A percentile compares a stretch with the other conserved stretches of the same genome.
phyloP scores from a whole-genome alignment of 2,113 vertebrate species.

The Dasyornis broadbenti region DNA sequence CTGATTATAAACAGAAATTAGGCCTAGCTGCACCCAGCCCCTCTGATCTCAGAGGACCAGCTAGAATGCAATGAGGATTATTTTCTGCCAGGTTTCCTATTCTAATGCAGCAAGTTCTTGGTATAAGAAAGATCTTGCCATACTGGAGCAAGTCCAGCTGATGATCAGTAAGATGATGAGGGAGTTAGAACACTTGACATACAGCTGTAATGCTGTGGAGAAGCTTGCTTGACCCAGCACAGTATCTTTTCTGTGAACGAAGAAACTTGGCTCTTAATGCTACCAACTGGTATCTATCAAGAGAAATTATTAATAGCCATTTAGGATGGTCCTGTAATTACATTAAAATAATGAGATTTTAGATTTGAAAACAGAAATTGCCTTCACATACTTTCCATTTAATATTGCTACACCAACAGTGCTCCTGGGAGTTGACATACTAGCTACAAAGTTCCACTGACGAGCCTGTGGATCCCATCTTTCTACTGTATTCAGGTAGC shows the following conservation, averaged over 20 bases:
- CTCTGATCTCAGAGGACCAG: neutral
- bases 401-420: constrained; percentile 96
- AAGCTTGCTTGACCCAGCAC: neutral
- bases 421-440: constrained; percentile 95
- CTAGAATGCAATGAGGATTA: neutral
- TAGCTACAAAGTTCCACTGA: constrained; percentile 97
- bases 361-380: neutral
- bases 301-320: neutral
- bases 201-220: neutral
- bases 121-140: neutral
- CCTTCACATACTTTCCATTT: constrained; percentile 87
- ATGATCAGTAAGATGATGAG: neutral
- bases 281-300: neutral
- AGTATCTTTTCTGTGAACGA: neutral
- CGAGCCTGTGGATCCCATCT: constrained; percentile 98
- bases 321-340: neutral
- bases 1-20: neutral
- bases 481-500: constrained; percentile 98
- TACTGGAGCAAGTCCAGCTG: neutral
- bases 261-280: neutral
- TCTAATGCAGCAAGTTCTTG: neutral
- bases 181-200: neutral
- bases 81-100: neutral
- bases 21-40: neutral
- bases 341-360: neutral